Conservation (phyloP, 2,113 vertebrate species). For the Scomber scombrus region DNA sequence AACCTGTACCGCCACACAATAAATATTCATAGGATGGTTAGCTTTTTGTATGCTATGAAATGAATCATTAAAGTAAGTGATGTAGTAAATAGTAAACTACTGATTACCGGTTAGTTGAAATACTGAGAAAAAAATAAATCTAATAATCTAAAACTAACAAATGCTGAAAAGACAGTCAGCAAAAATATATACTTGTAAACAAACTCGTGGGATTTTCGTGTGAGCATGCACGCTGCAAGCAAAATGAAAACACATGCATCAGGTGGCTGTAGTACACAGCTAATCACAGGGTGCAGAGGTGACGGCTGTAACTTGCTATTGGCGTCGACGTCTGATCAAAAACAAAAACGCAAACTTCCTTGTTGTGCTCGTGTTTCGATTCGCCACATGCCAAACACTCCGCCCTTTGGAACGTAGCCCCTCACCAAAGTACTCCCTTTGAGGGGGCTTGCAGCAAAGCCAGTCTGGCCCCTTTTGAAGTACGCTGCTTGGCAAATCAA, state of each 20-base stretch:
- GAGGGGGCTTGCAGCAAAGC: conserved; percentile 65
- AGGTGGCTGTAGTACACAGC: conserved; percentile 36
- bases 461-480: conserved; percentile 80
- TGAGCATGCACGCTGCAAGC: neutral
- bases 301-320: conserved; percentile 47
- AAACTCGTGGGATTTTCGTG: no score
- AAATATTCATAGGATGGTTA: no score
- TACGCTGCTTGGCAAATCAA: conserved; percentile 72
- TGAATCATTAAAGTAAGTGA: no score
- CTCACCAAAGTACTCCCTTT: conserved; percentile 74
- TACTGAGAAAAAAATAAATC: no score
- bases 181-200: no score
- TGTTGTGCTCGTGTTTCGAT: conserved; percentile 61
- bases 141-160: no score
- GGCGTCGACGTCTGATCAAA: conserved; percentile 57
- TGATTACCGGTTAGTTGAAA: no score
- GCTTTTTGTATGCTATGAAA: no score
- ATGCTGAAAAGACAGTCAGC: no score
- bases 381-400: conserved; percentile 64
- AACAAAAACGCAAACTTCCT: conserved; percentile 66
- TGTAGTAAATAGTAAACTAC: no score
- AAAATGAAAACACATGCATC: conserved; percentile 25
- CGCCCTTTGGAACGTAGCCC: conserved; percentile 63
- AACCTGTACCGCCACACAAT: no score
- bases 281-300: conserved; percentile 39